These are phyloP conservation scores for Drosophila siamana DNA, from an alignment of 2,888 invertebrate species.

Conservation along the genomic window DNA sequence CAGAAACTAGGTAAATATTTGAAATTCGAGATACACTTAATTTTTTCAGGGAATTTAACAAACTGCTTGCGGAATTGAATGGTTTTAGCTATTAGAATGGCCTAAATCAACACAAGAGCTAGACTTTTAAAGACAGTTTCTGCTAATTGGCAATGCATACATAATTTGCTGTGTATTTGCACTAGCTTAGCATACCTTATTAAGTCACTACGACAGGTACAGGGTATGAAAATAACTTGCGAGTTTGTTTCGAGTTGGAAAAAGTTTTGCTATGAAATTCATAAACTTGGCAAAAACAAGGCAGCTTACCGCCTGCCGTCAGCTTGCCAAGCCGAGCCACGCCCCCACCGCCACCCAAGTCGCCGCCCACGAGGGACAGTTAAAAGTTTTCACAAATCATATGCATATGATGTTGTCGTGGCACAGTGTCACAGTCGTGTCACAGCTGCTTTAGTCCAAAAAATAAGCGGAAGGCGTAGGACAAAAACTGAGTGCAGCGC, in stretches of 20 bases:
- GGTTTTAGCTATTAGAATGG: neutral
- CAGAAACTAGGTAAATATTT: neutral
- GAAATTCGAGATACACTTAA: neutral
- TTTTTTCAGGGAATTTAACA: neutral
- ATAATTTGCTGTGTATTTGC: neutral
- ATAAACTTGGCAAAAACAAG: constrained; percentile 77
- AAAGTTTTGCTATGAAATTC: constrained; percentile 79
- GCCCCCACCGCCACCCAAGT: neutral
- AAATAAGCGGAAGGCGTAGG: neutral
- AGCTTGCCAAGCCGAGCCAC: constrained; percentile 16
- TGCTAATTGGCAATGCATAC: constrained; percentile 7
- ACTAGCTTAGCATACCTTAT: constrained; percentile 1
- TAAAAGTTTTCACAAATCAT: constrained; percentile 77
- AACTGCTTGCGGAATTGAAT: neutral
- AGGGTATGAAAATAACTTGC: constrained; percentile 64
- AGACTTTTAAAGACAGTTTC: neutral
- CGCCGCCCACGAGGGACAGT: constrained; percentile 45
- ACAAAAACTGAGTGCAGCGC: constrained; percentile 26
- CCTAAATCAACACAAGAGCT: neutral
- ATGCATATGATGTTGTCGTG: constrained; percentile 74
- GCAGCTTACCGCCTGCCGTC: constrained; percentile 40
- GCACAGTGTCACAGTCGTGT: constrained; percentile 29
- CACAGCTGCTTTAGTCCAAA: constrained; percentile 27
- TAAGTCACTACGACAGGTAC: neutral
- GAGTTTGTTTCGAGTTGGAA: constrained; percentile 53